These are phyloP conservation scores for Misgurnus anguillicaudatus DNA, from an alignment of 2,113 vertebrate genomes.

Conservation along the genomic window DNA sequence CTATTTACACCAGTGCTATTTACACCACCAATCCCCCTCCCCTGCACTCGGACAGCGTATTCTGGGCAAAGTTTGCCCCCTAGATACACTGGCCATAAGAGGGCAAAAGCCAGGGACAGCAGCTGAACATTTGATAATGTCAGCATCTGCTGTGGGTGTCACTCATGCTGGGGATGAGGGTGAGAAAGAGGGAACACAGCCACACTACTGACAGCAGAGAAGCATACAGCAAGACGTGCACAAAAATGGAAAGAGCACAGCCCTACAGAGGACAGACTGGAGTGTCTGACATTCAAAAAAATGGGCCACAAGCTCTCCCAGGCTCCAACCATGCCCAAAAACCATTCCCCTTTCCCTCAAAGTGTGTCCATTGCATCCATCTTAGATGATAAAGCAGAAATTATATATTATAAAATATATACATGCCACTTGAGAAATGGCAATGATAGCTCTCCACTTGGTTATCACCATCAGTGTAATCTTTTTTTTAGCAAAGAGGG, in stretches of 20 bases:
- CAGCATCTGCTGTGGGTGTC: conserved; percentile 98
- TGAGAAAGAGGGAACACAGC: conserved; percentile 51
- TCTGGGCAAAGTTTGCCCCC: conserved; percentile 71
- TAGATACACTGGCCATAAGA: conserved; percentile 91
- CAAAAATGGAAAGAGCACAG: conserved; percentile 45
- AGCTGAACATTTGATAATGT: conserved; percentile 94
- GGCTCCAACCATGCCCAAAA: conserved; percentile 26
- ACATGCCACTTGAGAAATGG: background rate
- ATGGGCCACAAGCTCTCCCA: conserved; percentile 17
- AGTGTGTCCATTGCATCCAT: background rate
- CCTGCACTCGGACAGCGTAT: conserved; percentile 18
- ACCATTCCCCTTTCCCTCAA: background rate
- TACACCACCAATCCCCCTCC: conserved; percentile 63
- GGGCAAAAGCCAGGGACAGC: conserved; percentile 86
- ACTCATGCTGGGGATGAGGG: conserved; percentile 74
- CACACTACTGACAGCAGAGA: conserved; percentile 16
- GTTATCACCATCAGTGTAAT: conserved; percentile 47
- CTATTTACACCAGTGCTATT: conserved; percentile 85
- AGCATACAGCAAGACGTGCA: conserved; percentile 34
- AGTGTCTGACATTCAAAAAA: conserved; percentile 30
- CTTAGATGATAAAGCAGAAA: background rate
- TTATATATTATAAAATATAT: background rate
- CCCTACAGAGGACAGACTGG: conserved; percentile 28
- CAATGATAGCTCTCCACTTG: background rate
- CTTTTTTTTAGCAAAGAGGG: conserved; percentile 1